Percentiles rank a stretch among this genome's conserved stretches.
These are phyloP conservation scores for Luscinia luscinia DNA, from an alignment of 2,797 vertebrate species.

Conservation along the genomic window DNA sequence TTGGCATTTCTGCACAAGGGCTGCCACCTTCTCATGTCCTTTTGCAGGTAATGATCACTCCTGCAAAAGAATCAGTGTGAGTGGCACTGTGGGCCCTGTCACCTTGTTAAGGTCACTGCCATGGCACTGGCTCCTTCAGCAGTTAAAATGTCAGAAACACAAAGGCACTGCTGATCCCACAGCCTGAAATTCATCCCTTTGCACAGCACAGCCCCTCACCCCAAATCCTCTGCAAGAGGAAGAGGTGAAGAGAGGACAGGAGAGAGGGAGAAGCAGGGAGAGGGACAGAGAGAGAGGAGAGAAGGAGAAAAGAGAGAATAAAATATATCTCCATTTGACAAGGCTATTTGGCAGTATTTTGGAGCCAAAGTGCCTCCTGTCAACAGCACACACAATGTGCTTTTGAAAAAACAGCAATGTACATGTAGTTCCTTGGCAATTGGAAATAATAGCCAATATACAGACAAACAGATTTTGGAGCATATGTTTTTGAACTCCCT, in stretches of 20 bases:
- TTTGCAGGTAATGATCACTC: not conserved
- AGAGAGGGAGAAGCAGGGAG: not conserved
- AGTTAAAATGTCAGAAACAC: not conserved
- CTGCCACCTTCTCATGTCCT: not conserved
- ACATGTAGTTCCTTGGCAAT: slow-evolving; percentile 33
- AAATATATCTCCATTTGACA: not conserved
- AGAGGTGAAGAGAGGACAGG: not conserved
- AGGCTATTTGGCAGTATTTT: not conserved
- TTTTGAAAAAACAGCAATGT: not conserved
- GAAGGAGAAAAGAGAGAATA: not conserved
- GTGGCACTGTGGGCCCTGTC: not conserved
- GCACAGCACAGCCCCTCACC: not conserved
- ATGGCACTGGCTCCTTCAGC: not conserved
- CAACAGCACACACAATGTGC: not conserved
- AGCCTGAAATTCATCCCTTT: not conserved
- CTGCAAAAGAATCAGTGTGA: too few relatives aligned
- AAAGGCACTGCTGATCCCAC: not conserved
- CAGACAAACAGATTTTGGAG: slow-evolving; percentile 28
- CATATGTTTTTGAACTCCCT: not conserved
- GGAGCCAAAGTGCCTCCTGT: not conserved
- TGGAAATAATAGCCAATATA: not conserved
- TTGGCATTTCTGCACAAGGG: not conserved
- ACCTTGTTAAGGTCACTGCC: not conserved
- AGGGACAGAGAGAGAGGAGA: not conserved
- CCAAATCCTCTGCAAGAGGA: not conserved